Evolutionary conservation across 2,113 vertebrate species (phyloP).

Genomic region (Argyrosomus japonicus): DNA sequence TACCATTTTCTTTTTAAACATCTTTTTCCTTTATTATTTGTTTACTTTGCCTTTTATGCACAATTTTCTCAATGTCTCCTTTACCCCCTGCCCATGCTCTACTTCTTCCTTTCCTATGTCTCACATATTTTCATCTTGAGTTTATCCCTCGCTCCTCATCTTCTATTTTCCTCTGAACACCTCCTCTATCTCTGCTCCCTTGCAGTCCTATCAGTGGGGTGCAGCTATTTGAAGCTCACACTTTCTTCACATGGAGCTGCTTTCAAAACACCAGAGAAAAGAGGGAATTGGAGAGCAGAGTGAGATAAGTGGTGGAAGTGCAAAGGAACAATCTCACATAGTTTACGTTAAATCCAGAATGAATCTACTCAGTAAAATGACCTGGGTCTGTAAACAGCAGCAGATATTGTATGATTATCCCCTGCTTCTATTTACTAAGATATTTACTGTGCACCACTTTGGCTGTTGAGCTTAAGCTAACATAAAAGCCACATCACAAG

Average conservation of each 20-base stretch:
- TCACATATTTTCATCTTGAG: conserved; percentile 19
- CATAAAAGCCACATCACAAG: conserved; percentile 30
- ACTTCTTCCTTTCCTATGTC: background rate
- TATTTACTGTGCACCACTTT: conserved; percentile 36
- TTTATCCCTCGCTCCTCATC: conserved; percentile 27
- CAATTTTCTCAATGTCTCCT: background rate
- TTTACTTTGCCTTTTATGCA: conserved; percentile 6
- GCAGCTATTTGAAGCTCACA: conserved; percentile 59
- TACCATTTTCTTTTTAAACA: conserved; percentile 14
- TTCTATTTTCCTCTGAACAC: conserved; percentile 20
- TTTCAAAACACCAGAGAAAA: conserved; percentile 52
- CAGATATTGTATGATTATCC: conserved; percentile 46
- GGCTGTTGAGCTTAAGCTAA: conserved; percentile 35
- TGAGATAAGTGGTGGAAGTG: conserved; percentile 46
- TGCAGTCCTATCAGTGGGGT: conserved; percentile 40
- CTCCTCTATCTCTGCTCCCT: conserved; percentile 24
- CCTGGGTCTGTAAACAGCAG: conserved; percentile 41
- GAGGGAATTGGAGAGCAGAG: conserved; percentile 4
- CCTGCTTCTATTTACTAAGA: conserved; percentile 37
- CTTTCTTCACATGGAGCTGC: conserved; percentile 34
- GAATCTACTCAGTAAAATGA: conserved; percentile 48
- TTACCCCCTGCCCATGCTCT: background rate
- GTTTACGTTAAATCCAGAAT: conserved; percentile 41
- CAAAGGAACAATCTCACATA: conserved; percentile 48
- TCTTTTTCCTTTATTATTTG: conserved; percentile 21